Percentiles rank a stretch among this genome's conserved stretches.
phyloP scores from a whole-genome alignment of 2,888 invertebrate genomes.

The Byasa hedistus region DNA sequence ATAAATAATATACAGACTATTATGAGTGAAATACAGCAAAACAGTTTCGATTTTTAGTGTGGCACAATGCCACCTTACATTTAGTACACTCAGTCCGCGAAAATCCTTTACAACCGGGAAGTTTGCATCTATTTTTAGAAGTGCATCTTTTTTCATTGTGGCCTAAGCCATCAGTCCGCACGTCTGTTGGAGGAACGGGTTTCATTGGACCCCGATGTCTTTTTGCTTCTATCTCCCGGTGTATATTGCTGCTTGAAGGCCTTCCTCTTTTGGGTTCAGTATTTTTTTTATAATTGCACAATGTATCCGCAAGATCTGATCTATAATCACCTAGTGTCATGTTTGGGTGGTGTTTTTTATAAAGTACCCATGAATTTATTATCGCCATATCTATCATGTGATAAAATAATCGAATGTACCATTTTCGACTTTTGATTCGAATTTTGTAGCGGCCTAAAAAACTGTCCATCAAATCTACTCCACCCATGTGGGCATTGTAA shows the following conservation, averaged over 20 bases:
- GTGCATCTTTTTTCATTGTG: conserved; percentile 37
- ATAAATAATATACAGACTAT: not conserved
- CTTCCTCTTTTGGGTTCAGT: conserved; percentile 34
- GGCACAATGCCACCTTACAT: conserved; percentile 36
- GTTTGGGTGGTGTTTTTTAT: conserved; percentile 33
- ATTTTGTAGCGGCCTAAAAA: conserved; percentile 31
- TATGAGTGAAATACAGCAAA: conserved; percentile 36
- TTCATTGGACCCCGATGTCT: conserved; percentile 35
- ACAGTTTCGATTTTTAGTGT: conserved; percentile 38
- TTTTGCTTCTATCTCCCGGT: conserved; percentile 35
- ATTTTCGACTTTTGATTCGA: conserved; percentile 33
- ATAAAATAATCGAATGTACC: conserved; percentile 35
- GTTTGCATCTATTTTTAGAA: conserved; percentile 37
- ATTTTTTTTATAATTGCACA: conserved; percentile 34
- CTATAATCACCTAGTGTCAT: conserved; percentile 33
- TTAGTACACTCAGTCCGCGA: conserved; percentile 37
- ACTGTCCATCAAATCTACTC: conserved; percentile 35
- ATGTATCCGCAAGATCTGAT: conserved; percentile 33
- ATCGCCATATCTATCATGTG: conserved; percentile 30
- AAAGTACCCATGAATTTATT: conserved; percentile 35
- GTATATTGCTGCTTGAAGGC: conserved; percentile 32
- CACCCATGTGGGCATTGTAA: conserved; percentile 36
- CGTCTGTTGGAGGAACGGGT: conserved; percentile 33
- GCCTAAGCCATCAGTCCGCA: conserved; percentile 37
- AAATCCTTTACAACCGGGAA: conserved; percentile 36